These are phyloP conservation scores for human (Homo sapiens) DNA, from an alignment of 2,113 vertebrate species.

Conservation along the genomic window DNA sequence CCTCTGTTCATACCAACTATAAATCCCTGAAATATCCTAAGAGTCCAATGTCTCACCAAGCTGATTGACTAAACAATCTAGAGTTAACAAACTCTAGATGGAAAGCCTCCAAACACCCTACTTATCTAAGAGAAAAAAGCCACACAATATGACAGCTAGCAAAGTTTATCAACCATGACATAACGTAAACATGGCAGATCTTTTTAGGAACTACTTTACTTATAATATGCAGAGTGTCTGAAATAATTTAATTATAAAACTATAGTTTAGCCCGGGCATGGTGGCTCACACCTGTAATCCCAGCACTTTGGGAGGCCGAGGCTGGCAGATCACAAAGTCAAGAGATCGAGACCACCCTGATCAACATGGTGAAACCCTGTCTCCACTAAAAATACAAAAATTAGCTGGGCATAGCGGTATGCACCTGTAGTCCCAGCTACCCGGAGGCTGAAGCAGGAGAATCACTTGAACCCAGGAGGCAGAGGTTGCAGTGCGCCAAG, in stretches of 20 bases:
- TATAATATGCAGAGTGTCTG: background rate
- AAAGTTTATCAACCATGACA: background rate
- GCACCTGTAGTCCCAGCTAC: no score
- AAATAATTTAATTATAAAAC: slow-evolving; percentile 16
- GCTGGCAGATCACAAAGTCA: no score
- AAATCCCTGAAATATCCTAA: background rate
- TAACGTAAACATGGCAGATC: background rate
- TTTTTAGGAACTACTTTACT: background rate
- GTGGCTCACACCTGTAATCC: no score
- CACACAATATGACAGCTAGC: background rate
- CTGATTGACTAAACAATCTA: background rate
- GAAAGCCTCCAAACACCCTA: background rate
- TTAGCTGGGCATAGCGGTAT: no score
- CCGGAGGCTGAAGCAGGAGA: no score
- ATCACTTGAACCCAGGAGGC: no score
- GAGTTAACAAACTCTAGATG: background rate
- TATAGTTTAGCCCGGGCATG: background rate
- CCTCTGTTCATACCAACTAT: background rate
- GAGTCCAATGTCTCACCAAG: background rate
- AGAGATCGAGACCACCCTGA: no score
- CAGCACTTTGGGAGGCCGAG: no score
- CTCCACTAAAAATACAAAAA: no score
- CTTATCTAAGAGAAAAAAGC: background rate
- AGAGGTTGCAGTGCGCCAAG: no score
- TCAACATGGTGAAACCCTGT: no score